A percentile compares a stretch with the other conserved stretches of the same genome.
Conservation (phyloP, 2,888 invertebrate species). For the Amphipoea oculea region DNA sequence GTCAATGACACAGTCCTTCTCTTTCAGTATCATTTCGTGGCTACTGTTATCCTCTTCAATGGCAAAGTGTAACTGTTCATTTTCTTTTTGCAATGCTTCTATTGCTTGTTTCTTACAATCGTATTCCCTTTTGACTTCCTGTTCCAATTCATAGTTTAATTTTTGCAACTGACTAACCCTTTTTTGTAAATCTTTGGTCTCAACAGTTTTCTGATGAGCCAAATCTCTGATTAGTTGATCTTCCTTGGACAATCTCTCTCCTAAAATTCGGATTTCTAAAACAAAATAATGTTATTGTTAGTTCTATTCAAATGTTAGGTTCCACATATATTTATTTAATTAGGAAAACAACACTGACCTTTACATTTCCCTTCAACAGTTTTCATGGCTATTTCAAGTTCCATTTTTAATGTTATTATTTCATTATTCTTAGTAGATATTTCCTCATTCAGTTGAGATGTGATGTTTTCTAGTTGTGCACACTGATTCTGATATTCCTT, state of each 20-base stretch:
- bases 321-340: not conserved
- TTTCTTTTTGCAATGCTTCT: slow-evolving; percentile 73
- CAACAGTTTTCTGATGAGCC: slow-evolving; percentile 61
- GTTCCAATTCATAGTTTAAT: slow-evolving; percentile 65
- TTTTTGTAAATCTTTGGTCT: slow-evolving; percentile 64
- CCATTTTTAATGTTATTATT: slow-evolving; percentile 58
- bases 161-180: slow-evolving; percentile 65
- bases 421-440: slow-evolving; percentile 63
- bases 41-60: slow-evolving; percentile 76
- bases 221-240: slow-evolving; percentile 59
- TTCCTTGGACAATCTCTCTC: slow-evolving; percentile 59
- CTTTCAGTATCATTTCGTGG: slow-evolving; percentile 74
- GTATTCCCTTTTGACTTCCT: slow-evolving; percentile 68
- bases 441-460: slow-evolving; percentile 66
- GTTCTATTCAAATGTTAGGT: not conserved
- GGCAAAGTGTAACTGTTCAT: slow-evolving; percentile 74
- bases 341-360: slow-evolving; percentile 63
- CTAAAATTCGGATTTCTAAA: slow-evolving; percentile 69
- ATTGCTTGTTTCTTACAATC: slow-evolving; percentile 68
- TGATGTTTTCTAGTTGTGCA: slow-evolving; percentile 63
- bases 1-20: slow-evolving; percentile 75
- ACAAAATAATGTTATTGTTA: slow-evolving; percentile 42
- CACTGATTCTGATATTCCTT: slow-evolving; percentile 73
- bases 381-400: slow-evolving; percentile 61
- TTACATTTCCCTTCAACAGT: slow-evolving; percentile 67